Percentiles rank a stretch among this genome's conserved stretches.
Conservation (phyloP, 2,888 invertebrate genomes). For the Oeneis ivallda region DNA sequence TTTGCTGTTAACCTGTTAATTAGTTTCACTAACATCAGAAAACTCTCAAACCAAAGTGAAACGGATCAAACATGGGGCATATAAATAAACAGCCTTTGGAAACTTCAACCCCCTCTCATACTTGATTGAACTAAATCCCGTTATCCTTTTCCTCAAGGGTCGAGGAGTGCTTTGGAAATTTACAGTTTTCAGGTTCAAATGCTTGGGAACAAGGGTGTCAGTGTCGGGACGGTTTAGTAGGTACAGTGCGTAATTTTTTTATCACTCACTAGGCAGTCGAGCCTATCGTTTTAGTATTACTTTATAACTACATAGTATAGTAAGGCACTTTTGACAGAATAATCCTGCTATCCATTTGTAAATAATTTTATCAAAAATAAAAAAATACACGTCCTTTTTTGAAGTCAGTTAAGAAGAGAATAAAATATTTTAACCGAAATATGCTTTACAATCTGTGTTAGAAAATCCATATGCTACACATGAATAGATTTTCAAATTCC, state of each 20-base stretch:
- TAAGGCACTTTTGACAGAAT: too few relatives aligned
- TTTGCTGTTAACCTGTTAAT: slow-evolving; percentile 10
- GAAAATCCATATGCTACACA: too few relatives aligned
- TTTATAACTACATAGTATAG: not conserved
- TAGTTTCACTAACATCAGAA: slow-evolving; percentile 15
- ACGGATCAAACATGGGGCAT: slow-evolving; percentile 43
- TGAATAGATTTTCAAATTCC: too few relatives aligned
- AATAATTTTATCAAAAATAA: too few relatives aligned
- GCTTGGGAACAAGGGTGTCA: slow-evolving; percentile 18
- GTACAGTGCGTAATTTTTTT: not conserved
- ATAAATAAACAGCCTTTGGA: slow-evolving; percentile 46
- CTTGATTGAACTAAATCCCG: slow-evolving; percentile 48
- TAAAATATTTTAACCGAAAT: too few relatives aligned
- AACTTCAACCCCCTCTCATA: slow-evolving; percentile 45
- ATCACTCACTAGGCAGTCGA: not conserved
- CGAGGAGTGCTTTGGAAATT: slow-evolving; percentile 44
- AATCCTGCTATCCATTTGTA: too few relatives aligned
- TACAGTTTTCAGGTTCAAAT: slow-evolving; percentile 43
- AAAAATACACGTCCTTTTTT: too few relatives aligned
- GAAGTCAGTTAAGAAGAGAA: too few relatives aligned
- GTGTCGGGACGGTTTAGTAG: slow-evolving; percentile 9
- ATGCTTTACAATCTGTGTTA: too few relatives aligned
- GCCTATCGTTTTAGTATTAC: too few relatives aligned
- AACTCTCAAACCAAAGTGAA: slow-evolving; percentile 37
- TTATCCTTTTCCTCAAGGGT: slow-evolving; percentile 46